These are phyloP conservation scores for Spea multiplicata DNA, from an alignment of 2,113 vertebrate species.

Conservation along the genomic window DNA sequence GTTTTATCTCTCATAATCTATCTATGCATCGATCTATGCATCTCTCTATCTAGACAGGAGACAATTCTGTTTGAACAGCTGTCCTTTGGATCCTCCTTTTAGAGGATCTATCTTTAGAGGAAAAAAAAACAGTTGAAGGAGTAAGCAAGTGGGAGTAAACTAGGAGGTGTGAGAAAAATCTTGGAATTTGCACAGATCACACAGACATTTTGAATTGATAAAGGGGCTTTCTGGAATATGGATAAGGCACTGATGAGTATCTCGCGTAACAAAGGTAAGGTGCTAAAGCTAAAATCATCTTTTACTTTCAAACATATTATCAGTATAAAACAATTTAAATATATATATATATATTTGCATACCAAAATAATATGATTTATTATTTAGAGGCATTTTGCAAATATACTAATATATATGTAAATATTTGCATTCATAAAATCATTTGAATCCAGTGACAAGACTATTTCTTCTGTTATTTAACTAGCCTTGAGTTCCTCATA, in stretches of 20 bases:
- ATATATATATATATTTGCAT: not conserved
- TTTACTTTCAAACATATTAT: not conserved
- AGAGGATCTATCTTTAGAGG: conserved; percentile 25
- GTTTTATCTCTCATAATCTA: not conserved
- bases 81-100: conserved; percentile 23
- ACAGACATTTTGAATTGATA: conserved; percentile 2
- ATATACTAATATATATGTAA: too few species aligned
- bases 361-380: not conserved
- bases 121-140: not conserved
- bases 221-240: not conserved
- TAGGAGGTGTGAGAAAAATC: not conserved
- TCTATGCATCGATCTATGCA: not conserved
- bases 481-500: too few species aligned
- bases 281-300: too few species aligned
- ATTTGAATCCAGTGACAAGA: too few species aligned
- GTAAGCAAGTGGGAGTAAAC: not conserved
- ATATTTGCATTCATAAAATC: too few species aligned
- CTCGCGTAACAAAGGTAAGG: conserved; percentile 39
- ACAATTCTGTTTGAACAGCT: conserved; percentile 17
- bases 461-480: too few species aligned
- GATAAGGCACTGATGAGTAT: conserved; percentile 25
- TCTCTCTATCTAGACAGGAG: not conserved
- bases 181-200: not conserved
- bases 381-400: not conserved
- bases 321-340: not conserved